A percentile compares a stretch with the other conserved stretches of the same genome.
Conservation (phyloP, 2,888 invertebrate genomes). For the Drosophila subquinaria region DNA sequence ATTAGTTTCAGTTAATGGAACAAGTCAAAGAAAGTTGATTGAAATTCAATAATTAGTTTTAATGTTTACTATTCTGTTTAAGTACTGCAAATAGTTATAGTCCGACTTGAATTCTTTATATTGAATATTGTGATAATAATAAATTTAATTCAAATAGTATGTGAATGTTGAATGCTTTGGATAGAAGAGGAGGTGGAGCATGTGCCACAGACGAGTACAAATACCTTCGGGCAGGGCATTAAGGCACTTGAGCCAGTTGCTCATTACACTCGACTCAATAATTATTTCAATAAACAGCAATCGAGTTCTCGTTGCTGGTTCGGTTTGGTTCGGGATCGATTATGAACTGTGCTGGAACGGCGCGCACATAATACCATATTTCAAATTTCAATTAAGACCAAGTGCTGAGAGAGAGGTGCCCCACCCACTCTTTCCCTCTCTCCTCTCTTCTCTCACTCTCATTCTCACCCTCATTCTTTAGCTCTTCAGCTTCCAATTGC, state of each 20-base stretch:
- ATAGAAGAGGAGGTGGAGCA: constrained; percentile 12
- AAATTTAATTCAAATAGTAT: not conserved
- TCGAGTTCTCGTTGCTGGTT: constrained; percentile 55
- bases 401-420: constrained; percentile 79
- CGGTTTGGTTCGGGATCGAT: constrained; percentile 52
- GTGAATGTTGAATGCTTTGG: not conserved
- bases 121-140: not conserved
- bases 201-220: constrained; percentile 20
- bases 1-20: not conserved
- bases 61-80: not conserved
- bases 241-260: constrained; percentile 73
- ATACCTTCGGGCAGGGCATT: constrained; percentile 13
- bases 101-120: not conserved
- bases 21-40: constrained; percentile 4
- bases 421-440: constrained; percentile 1
- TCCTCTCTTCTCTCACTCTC: too few relatives aligned
- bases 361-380: constrained; percentile 84
- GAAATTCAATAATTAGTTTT: constrained; percentile 8
- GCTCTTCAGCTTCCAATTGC: constrained; percentile 59
- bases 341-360: constrained; percentile 79
- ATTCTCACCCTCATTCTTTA: not conserved
- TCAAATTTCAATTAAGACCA: constrained; percentile 84
- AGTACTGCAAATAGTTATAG: constrained; percentile 1
- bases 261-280: constrained; percentile 77
- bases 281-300: constrained; percentile 79